Evolutionary conservation across 2,113 vertebrate species (phyloP), one percentile per base, ranked within the genome.

Genomic region (Oncorhynchus gorbuscha): DNA sequence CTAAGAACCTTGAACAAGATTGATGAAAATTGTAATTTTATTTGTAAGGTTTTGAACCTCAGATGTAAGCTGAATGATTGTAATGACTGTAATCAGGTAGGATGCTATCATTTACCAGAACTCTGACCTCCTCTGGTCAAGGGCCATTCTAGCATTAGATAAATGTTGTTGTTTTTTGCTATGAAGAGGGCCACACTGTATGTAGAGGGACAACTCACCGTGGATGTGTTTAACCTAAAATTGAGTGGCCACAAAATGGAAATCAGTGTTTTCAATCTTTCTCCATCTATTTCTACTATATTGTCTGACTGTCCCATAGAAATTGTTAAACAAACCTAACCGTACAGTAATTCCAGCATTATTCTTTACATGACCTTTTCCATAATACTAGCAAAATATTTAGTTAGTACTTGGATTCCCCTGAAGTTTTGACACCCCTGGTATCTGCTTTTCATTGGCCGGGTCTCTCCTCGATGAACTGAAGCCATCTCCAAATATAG

Each of bases 401-500:
- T 76, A 79, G 87, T 79, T 55, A 55, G 51, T 77, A 81, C 61
- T 72, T 73, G 64, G 71, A 69, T 68, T 61, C 86, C 87, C 84
- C 86, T 8, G 69, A 80, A 79, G 85, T 80, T 71, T 82, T 75
- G 24, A 64, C 79, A 78, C 82, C 84, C 86, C 86, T 85, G 81
- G 85, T 71, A 76, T 81, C 79, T 82, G 73, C 74, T 69, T 73
- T 76, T 77, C 61, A 70, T 59, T 55, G 61, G 79, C 80, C 76
- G 81, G 39, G 39, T 79, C 39, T 81, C 81, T 86, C 88, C 87
- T 76, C 5, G 73, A 30, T 76, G 30, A 83, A 65, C 77, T 20
- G 59, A 82, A 87, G 39, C 80, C 85, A 72, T 89, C 78, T 86
- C 74, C 84, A 89, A 90, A 89, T 86, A 90, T 74, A 49, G 80